These are phyloP conservation scores for Drosophila neotestacea DNA, from an alignment of 2,888 invertebrate genomes.

Conservation along the genomic window DNA sequence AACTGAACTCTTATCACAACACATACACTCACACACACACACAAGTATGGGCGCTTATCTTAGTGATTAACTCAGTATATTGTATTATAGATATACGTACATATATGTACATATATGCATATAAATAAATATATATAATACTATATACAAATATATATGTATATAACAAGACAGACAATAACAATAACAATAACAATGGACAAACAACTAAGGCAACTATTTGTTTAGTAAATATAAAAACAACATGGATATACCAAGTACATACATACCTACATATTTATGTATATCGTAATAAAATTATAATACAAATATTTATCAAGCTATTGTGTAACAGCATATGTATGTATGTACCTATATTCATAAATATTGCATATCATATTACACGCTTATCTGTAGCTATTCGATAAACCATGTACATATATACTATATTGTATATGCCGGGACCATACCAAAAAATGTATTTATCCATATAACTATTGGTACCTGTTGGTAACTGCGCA, in stretches of 20 bases:
- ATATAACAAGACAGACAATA: constrained; percentile 8
- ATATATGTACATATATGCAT: constrained; percentile 15
- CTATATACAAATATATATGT: constrained; percentile 7
- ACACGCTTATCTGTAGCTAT: constrained; percentile 41
- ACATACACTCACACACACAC: constrained; percentile 8
- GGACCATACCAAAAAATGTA: constrained; percentile 2
- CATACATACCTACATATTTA: background rate
- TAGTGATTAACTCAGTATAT: constrained; percentile 60
- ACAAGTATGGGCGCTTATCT: constrained; percentile 57
- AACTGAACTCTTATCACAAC: constrained; percentile 27
- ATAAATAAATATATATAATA: constrained; percentile 32
- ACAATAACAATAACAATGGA: constrained; percentile 13
- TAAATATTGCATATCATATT: constrained; percentile 19
- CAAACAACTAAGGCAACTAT: constrained; percentile 6
- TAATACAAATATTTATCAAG: constrained; percentile 35
- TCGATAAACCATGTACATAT: background rate
- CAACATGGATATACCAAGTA: constrained; percentile 22
- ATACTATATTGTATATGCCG: constrained; percentile 1
- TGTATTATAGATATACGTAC: constrained; percentile 51
- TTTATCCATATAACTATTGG: background rate
- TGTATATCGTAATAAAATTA: constrained; percentile 30
- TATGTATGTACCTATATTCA: constrained; percentile 16
- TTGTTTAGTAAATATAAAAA: constrained; percentile 28
- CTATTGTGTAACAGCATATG: constrained; percentile 13
- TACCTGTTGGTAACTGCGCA: constrained; percentile 9